Evolutionary conservation across 1,140 invertebrate species (phyloP), one percentile per base, ranked within the genome.

Genomic region (Atta colombica): DNA sequence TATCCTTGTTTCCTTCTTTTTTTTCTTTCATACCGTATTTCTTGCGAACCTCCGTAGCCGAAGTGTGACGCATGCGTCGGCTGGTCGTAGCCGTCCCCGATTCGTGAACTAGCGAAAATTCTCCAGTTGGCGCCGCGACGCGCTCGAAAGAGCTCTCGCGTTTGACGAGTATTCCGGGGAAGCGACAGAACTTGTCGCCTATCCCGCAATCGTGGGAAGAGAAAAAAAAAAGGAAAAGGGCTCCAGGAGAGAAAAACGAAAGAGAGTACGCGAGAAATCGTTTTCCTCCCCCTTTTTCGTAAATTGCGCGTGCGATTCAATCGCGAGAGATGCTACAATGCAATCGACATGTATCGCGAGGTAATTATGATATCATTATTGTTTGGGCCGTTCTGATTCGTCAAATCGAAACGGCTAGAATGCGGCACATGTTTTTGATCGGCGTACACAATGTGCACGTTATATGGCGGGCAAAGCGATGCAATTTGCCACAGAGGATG

Each of bases 101-200:
- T 77, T 65, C 77, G 60, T 80, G 78, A 53, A 77, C 75, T 74
- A 86, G 86, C 51, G 74, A 68, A 85, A 86, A 88, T 80, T 88
- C 88, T 88, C 55, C 89, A 91, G 89, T 91, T 75, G 12, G 89
- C 89, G 87, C 85, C 81, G 89, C 89, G 89, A 91, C 89, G 77
- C 89, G 89, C 71, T 84, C 89, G 66, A 90, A 86, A 51, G 66
- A 25, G 7, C 14, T 55, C 1, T 60, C 0, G 61, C 51, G 51
- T 39, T 51, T 2, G 69, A 28, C 66, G 82, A 45, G 3, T 3
- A 45, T 53, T 14, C 8, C 63, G n/a, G 18, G 28, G 51, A 78
- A 31, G 31, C 35, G 35, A 55, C 35, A 1, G 16, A 53, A 55
- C 16, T 18, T 31, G 65, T 21, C 35, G 28, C n/a, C 28, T 16